Evolutionary conservation across 2,797 vertebrate genomes (phyloP), one percentile per base, ranked within the genome.

Genomic region (Gadopsis bispinosus): DNA sequence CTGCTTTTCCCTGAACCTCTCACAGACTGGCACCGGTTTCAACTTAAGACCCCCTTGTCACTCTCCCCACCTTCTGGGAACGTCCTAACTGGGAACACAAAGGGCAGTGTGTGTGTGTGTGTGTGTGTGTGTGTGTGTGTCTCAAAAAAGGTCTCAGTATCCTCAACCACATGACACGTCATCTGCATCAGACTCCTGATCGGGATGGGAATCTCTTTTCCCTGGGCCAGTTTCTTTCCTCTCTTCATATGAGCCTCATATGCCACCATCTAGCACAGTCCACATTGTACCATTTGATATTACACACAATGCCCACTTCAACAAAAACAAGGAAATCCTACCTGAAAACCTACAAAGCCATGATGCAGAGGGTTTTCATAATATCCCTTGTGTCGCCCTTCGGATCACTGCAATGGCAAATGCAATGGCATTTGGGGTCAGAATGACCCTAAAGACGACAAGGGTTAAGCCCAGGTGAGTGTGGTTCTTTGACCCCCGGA

Each of bases 11-110:
- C 53, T 10, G 70, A 89, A 83, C 89, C 88, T 77, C 73, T 90
- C 90, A 1, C 90, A 84, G 91, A 84, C 92, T 94, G 92, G 94
- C 87, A 95, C 93, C 72, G 53, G 58, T 73, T 73, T 87, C 77
- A 80, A 87, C 77, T 83, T 80, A 84, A 88, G 74, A 79, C 66
- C 67, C 69, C n/a, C 37, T 61, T 20, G 8, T 26, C n/a, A 33
- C 61, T 43, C 63, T 66, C 58, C 55, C 70, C 47, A 78, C 70
- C 70, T 87, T 91, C 83, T 91, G 86, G 88, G 86, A 92, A 93
- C 16, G 70, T 85, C 77, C 81, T 68, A 75, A 77, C 79, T 29
- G 53, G 68, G 78, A 86, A 81, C 71, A 81, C 74, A 80, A 80
- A 82, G 81, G 50, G 41, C 73, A 69, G 67, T 54, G 47, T 61